Base-by-base conservation (phyloP, 2,113 vertebrate species). In the Diglossa brunneiventris region DNA sequence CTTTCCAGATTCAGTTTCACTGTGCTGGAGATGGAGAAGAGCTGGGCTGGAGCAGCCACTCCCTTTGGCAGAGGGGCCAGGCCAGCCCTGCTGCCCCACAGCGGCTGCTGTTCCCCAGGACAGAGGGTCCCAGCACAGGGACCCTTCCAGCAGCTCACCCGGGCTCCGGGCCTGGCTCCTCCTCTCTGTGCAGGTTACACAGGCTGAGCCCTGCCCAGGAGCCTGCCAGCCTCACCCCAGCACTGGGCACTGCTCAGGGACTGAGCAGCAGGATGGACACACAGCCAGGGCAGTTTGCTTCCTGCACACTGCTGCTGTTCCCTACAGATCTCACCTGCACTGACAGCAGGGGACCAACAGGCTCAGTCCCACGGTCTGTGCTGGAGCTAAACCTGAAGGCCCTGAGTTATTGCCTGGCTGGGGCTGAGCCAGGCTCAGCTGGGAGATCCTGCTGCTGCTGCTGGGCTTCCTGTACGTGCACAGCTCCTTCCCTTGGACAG, bases 401-500 rank as follows among this genome's bases (percentile, higher is more conserved):
- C 74, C 6, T 24, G 77, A 92, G 87, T 92, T 42, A 1, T 7
- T 28, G 55, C 79, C 52, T 11, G 1, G 59, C 44, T 94, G 93
- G 94, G 83, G 31, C 72, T 2, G 73, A 90, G 93, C 92, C 93
- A 93, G 87, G 3, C 50, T 33, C 18, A 39, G 95, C 47, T 14
- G n/a, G 83, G 79, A 94, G 94, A 77, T 94, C 93, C 94, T 86
- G 90, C 94, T 52, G 49, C 94, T 49, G 47, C 50, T 81, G 1
- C 92, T 90, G 85, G 50, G 52, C 37, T 96, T 97, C 93, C 96
- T 95, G 92, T 92, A 93, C 39, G 49, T 41, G 75, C 93, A 69
- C 75, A 44, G 23, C 85, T 91, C 85, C 94, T 92, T 91, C 92
- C 88, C 80, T 90, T 83, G 86, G 90, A 74, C 94, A 94, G 61